Conservation (phyloP, 2,797 vertebrate genomes). For the Oceanodroma leucorhoa region DNA sequence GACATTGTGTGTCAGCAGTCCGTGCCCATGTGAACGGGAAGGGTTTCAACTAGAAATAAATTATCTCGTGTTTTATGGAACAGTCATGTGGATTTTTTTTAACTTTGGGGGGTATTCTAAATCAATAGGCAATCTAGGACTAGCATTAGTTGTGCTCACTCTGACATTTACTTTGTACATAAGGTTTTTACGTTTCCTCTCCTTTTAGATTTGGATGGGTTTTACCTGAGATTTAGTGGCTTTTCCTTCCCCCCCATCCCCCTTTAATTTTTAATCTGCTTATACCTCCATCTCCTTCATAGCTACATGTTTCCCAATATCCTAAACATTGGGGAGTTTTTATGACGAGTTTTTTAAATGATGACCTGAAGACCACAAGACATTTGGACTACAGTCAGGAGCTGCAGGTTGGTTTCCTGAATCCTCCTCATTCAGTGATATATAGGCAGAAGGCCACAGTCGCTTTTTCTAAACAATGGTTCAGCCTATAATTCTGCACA, state of each 20-base stretch:
- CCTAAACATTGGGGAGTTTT: neutral
- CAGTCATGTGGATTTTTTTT: neutral
- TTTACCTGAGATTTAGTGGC: neutral
- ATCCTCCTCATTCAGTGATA: neutral
- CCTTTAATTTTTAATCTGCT: neutral
- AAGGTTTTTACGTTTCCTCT: neutral
- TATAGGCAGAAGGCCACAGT: neutral
- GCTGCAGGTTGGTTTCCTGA: neutral
- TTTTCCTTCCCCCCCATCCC: neutral
- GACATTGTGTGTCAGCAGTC: neutral
- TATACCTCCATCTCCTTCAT: neutral
- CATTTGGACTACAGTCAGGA: neutral
- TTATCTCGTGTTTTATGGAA: neutral
- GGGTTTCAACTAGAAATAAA: neutral
- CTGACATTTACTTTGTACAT: conserved; percentile 27
- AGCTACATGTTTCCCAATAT: neutral
- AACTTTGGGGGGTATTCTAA: neutral
- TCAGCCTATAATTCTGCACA: neutral
- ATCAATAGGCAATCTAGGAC: neutral
- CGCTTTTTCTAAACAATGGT: neutral
- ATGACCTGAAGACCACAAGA: neutral
- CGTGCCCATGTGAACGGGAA: accelerated
- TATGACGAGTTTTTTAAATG: neutral
- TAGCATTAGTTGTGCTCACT: neutral
- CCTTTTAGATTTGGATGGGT: neutral